These are phyloP conservation scores for Strongylocentrotus purpuratus DNA, from an alignment of 35 echinoderm and acorn worm genomes.

Conservation along the genomic window DNA sequence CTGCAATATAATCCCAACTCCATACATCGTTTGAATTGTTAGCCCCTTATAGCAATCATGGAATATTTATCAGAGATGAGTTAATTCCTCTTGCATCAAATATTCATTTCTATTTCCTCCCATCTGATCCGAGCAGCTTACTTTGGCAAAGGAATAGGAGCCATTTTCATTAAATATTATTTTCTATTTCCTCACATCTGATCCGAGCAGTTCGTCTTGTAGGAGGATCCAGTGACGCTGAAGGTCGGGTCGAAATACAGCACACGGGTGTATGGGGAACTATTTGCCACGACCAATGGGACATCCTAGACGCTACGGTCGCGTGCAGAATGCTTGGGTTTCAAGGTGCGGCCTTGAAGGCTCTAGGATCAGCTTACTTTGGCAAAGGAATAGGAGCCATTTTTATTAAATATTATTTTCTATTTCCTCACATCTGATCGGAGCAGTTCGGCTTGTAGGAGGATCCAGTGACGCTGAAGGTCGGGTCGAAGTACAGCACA, in stretches of 20 bases:
- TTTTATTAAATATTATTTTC: background rate
- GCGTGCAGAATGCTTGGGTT: background rate
- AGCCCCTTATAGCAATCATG: no score
- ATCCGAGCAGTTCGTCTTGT: background rate
- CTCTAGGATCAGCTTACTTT: background rate
- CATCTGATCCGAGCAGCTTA: background rate
- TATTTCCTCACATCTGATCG: background rate
- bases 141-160: background rate
- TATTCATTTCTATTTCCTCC: no score
- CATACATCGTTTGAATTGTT: no score
- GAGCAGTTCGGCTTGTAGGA: background rate
- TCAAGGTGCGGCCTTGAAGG: background rate
- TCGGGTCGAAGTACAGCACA: background rate
- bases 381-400: background rate
- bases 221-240: background rate
- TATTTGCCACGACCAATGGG: background rate
- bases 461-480: background rate
- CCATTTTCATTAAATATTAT: background rate
- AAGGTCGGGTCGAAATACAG: background rate
- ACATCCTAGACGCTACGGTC: background rate
- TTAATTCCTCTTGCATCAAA: no score
- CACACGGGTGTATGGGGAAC: background rate
- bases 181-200: background rate
- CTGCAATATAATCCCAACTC: no score
- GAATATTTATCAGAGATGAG: no score